Percentiles rank a stretch among this genome's conserved stretches.
Conservation (phyloP, 1,140 invertebrate species). For the Galendromus occidentalis region DNA sequence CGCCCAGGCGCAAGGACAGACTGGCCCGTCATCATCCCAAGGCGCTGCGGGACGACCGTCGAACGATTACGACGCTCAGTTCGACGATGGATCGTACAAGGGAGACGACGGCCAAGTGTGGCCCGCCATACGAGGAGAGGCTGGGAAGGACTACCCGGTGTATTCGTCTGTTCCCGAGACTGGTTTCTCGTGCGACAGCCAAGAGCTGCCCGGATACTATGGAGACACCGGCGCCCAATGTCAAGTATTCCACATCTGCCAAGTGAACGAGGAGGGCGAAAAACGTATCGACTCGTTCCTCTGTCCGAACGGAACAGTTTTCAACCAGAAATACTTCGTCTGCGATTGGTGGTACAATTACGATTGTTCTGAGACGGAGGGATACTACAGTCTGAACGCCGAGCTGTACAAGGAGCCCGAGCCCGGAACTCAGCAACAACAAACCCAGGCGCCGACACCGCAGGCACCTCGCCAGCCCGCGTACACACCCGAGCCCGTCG, state of each 20-base stretch:
- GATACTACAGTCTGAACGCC: constrained; percentile 36
- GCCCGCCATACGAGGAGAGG: constrained; percentile 23
- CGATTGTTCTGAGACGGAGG: constrained; percentile 39
- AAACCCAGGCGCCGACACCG: not conserved
- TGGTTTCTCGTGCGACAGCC: constrained; percentile 23
- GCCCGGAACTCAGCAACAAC: not conserved
- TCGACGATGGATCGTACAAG: constrained; percentile 8
- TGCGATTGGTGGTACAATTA: constrained; percentile 73
- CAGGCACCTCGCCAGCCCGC: not conserved
- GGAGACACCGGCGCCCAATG: constrained; percentile 25
- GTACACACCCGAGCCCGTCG: not conserved
- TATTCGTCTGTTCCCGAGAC: constrained; percentile 24
- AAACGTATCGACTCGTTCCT: constrained; percentile 25
- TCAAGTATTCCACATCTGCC: constrained; percentile 31
- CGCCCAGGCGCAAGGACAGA: not conserved
- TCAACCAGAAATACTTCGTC: constrained; percentile 28
- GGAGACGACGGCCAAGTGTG: not conserved
- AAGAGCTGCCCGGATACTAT: constrained; percentile 25
- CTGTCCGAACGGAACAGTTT: constrained; percentile 30
- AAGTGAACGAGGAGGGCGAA: constrained; percentile 20
- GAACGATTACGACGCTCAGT: not conserved
- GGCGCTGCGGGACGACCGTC: not conserved
- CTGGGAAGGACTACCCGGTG: constrained; percentile 31
- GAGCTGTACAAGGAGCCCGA: constrained; percentile 22
- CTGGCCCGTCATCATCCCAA: not conserved